Evolutionary conservation across 2,797 vertebrate genomes (phyloP).

Genomic region (Bufotes viridis): DNA sequence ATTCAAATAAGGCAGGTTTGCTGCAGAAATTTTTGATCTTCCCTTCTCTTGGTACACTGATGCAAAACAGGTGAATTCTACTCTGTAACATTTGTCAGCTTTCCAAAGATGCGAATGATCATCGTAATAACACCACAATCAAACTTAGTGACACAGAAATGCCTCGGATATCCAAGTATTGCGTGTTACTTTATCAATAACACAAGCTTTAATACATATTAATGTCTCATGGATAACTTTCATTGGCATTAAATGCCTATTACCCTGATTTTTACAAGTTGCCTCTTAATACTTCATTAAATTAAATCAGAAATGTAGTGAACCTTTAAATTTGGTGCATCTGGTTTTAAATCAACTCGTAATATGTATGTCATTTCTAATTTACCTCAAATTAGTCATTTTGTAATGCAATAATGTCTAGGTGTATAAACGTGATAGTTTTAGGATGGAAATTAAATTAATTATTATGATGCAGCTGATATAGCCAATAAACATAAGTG

Average conservation of each 20-base stretch:
- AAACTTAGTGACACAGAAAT: not conserved
- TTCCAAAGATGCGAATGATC: not conserved
- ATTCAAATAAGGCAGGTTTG: too few species aligned
- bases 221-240: not conserved
- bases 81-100: not conserved
- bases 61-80: not conserved
- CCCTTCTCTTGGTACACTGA: not conserved
- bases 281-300: conserved; percentile 10
- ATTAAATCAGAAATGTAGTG: conserved; percentile 6
- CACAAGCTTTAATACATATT: not conserved
- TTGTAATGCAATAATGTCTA: not conserved
- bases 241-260: not conserved
- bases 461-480: not conserved
- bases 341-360: conserved; percentile 6
- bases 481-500: not conserved
- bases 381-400: not conserved
- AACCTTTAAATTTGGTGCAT: conserved; percentile 31
- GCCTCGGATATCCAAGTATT: not conserved
- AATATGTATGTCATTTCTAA: conserved; percentile 18
- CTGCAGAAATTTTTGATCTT: not conserved
- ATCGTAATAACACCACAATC: not conserved
- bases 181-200: not conserved
- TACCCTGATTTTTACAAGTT: not conserved
- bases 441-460: not conserved
- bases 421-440: not conserved